These are phyloP conservation scores for Sclerodermus sp. DNA, from an alignment of 2,888 invertebrate genomes.

Conservation along the genomic window DNA sequence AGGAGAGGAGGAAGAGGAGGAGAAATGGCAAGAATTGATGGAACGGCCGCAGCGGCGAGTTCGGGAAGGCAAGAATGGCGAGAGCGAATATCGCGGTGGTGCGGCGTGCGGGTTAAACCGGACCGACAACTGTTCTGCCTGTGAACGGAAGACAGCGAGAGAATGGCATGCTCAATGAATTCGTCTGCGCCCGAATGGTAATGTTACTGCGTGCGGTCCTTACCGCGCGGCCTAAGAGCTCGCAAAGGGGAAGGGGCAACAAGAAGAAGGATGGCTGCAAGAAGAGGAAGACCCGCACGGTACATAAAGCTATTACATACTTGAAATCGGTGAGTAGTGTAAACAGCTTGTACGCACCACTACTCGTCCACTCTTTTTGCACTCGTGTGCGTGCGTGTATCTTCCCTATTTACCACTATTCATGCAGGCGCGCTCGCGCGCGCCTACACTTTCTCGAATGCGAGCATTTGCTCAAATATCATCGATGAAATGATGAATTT, in stretches of 20 bases:
- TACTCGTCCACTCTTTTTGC: too few species aligned
- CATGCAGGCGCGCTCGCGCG: too few species aligned
- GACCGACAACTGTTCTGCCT: constrained; percentile 50
- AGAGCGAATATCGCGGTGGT: too few species aligned
- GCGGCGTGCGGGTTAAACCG: constrained; percentile 28
- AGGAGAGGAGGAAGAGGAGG: background rate
- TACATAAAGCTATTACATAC: background rate
- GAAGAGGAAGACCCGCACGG: background rate
- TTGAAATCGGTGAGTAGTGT: too few species aligned
- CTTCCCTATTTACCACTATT: too few species aligned
- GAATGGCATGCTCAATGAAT: constrained; percentile 36
- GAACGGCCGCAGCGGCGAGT: too few species aligned
- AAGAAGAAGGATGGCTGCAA: constrained; percentile 2
- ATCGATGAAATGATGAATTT: too few species aligned
- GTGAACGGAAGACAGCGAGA: constrained; percentile 16
- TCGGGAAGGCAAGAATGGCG: too few species aligned
- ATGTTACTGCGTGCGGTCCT: constrained; percentile 53
- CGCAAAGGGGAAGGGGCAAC: constrained; percentile 15
- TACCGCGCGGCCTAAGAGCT: constrained; percentile 22
- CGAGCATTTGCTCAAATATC: too few species aligned
- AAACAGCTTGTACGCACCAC: too few species aligned
- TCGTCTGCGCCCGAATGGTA: constrained; percentile 51
- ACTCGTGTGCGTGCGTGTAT: constrained; percentile 5
- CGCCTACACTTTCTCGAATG: too few species aligned
- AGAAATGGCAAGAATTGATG: too few species aligned